Percentiles rank a stretch among this genome's conserved stretches.
Conservation (phyloP, 2,888 invertebrate species). For the Agrotis clavis region DNA sequence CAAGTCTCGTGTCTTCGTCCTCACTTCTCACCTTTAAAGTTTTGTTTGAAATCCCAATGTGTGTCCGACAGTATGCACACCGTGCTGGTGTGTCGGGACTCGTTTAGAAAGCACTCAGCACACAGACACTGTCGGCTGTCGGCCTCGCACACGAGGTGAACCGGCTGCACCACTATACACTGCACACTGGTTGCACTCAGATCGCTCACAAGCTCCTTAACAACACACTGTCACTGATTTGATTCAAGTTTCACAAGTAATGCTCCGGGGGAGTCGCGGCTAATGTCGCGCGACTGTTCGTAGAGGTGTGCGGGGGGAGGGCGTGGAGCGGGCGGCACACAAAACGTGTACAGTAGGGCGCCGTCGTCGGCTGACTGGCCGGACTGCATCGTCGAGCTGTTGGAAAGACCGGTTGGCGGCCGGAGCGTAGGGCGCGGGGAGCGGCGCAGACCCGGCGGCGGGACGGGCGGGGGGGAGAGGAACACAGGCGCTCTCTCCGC, state of each 20-base stretch:
- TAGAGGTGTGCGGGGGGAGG: slow-evolving; percentile 71
- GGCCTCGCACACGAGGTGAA: slow-evolving; percentile 79
- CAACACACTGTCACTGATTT: slow-evolving; percentile 59
- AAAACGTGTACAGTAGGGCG: slow-evolving; percentile 35
- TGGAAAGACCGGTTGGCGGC: slow-evolving; percentile 65
- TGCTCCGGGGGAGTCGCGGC: slow-evolving; percentile 56
- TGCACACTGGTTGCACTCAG: slow-evolving; percentile 65
- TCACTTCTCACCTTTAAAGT: slow-evolving; percentile 74
- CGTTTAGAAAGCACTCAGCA: slow-evolving; percentile 66
- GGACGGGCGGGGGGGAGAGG: slow-evolving; percentile 45
- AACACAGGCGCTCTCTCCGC: slow-evolving; percentile 68
- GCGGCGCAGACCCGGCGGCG: slow-evolving; percentile 49
- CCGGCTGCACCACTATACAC: slow-evolving; percentile 77
- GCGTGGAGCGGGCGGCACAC: slow-evolving; percentile 22
- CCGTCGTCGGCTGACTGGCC: slow-evolving; percentile 78
- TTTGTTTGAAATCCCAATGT: slow-evolving; percentile 68
- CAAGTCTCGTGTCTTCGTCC: neutral
- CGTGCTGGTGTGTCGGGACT: slow-evolving; percentile 59
- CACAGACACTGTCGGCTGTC: slow-evolving; percentile 74
- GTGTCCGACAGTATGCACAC: slow-evolving; percentile 47
- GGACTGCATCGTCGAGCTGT: slow-evolving; percentile 67
- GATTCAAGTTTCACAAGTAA: slow-evolving; percentile 69
- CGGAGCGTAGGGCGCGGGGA: slow-evolving; percentile 57
- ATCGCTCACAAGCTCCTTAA: slow-evolving; percentile 45
- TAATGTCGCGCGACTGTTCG: slow-evolving; percentile 70